These are phyloP conservation scores for Scaptodrosophila lebanonensis DNA, from an alignment of 1,140 invertebrate species.

Conservation along the genomic window DNA sequence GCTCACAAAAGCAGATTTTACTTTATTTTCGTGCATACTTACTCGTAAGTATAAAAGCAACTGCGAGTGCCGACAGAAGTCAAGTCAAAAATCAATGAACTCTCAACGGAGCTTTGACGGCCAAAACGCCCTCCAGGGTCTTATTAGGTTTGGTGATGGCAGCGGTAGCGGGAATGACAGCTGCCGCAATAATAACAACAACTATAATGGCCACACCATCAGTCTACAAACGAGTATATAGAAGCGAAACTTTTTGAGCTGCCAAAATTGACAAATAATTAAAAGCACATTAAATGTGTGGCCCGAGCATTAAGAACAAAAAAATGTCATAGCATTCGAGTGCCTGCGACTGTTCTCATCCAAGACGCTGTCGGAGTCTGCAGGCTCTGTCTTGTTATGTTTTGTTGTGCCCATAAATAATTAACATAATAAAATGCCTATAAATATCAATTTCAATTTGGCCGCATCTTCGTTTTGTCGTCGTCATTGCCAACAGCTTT, in stretches of 20 bases:
- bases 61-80: conserved; percentile 29
- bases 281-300: conserved; percentile 58
- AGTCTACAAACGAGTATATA: too few species aligned
- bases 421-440: conserved; percentile 42
- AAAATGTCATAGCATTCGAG: too few species aligned
- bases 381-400: too few species aligned
- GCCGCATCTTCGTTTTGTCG: conserved; percentile 7
- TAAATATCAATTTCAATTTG: conserved; percentile 44
- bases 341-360: background rate
- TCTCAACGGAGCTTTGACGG: conserved; percentile 44
- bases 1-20: too few species aligned
- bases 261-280: conserved; percentile 37
- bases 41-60: too few species aligned
- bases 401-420: conserved; percentile 16
- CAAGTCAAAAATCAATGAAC: conserved; percentile 63
- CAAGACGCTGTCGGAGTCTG: too few species aligned
- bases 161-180: background rate
- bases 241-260: too few species aligned
- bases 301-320: conserved; percentile 1
- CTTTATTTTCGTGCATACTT: too few species aligned
- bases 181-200: background rate
- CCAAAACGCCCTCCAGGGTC: conserved; percentile 46
- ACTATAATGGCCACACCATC: too few species aligned
- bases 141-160: conserved; percentile 50
- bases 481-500: background rate